These are phyloP conservation scores for Hycleus phaleratus DNA, from an alignment of 1,140 invertebrate species.

Conservation along the genomic window DNA sequence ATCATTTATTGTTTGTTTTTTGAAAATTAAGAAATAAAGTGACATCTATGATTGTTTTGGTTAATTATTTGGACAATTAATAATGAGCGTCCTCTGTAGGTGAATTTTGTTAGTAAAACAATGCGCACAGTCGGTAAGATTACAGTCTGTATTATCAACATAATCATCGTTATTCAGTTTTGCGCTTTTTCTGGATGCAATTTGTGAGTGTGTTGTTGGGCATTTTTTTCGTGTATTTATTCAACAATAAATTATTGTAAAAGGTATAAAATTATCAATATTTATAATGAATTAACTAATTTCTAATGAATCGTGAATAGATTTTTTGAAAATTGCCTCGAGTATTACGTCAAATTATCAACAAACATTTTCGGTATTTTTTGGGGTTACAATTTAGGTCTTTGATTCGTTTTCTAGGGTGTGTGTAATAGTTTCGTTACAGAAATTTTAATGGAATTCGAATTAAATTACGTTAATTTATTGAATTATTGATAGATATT, in stretches of 20 bases:
- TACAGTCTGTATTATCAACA: neutral
- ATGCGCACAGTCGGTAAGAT: too few relatives aligned
- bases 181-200: slow-evolving; percentile 13
- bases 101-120: too few relatives aligned
- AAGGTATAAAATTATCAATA: slow-evolving; percentile 1
- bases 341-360: neutral
- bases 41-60: too few relatives aligned
- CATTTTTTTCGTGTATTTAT: slow-evolving; percentile 3
- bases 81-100: too few relatives aligned
- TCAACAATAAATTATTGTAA: neutral
- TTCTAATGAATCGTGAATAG: neutral
- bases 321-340: neutral
- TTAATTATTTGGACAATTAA: too few relatives aligned
- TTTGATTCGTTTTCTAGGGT: neutral
- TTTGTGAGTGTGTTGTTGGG: slow-evolving; percentile 13
- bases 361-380: slow-evolving; percentile 7
- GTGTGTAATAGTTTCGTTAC: neutral
- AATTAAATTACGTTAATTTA: neutral
- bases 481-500: neutral
- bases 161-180: slow-evolving; percentile 10
- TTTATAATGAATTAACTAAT: neutral
- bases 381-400: slow-evolving; percentile 8
- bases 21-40: too few relatives aligned
- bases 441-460: neutral
- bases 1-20: too few relatives aligned